Evolutionary conservation across 2,797 vertebrate genomes (phyloP), one percentile per base, ranked within the genome.

Genomic region (Melanotaenia trifasciata): DNA sequence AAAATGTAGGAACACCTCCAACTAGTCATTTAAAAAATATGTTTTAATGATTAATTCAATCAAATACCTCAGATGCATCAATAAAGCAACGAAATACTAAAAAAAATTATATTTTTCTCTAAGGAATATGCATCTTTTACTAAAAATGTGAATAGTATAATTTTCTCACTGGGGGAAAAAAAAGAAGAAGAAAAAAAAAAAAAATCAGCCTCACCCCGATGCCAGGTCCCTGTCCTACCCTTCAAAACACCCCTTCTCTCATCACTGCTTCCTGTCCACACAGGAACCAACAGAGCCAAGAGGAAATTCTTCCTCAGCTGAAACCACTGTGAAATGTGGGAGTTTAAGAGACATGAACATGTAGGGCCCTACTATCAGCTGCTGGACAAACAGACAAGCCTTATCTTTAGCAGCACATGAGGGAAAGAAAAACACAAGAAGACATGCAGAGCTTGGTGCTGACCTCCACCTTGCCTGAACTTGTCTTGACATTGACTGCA

Each of bases 221-320:
- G 26, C 30, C 13, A 61, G 70, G 68, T 70, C 79, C 56, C 61
- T 78, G 38, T 79, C 59, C 78, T 75, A 64, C 70, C 61, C 75
- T 85, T 61, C 36, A 83, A 53, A 78, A 74, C 71, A 81, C 28
- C 53, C 45, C 74, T 83, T 93, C 90, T 88, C 86, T 94, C 91
- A 89, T 79, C 87, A 81, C 64, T 24, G 72, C 64, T 93, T 94
- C 93, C 92, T 93, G 89, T 87, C 86, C 88, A 87, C 85, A 90
- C 90, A 94, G 94, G 93, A 94, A 92, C 70, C 87, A 90, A 81
- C 83, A 86, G 73, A 78, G 79, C 70, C 76, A 80, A 79, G 79
- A 95, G 93, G 94, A 95, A 95, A 93, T 92, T 90, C 92, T 90
- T 93, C 87, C 85, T 71, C 60, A 81, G 76, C 87, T 89, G 72